Evolutionary conservation across 2,888 invertebrate genomes (phyloP).

Genomic region (Cyrtodaria siliqua): DNA sequence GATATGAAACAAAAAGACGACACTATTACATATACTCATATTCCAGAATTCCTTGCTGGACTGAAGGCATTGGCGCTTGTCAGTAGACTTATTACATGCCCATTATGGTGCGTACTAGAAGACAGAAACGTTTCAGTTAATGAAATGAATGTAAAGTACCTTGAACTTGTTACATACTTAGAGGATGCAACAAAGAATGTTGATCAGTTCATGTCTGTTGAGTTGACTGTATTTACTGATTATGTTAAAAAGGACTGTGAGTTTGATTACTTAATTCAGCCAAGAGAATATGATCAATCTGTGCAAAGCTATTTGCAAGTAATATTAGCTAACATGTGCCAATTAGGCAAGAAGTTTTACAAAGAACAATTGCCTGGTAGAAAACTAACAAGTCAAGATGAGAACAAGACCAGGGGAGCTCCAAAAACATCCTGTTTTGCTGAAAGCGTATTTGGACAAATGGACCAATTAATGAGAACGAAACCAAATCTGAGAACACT

Average conservation of each 20-base stretch:
- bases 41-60: constrained; percentile 51
- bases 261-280: constrained; percentile 15
- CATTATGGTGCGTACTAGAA: constrained; percentile 9
- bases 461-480: constrained; percentile 37
- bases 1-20: constrained; percentile 9
- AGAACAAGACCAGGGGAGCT: not conserved
- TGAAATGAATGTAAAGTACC: constrained; percentile 19
- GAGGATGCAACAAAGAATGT: constrained; percentile 21
- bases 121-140: not conserved
- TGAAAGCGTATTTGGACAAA: constrained; percentile 26
- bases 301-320: constrained; percentile 29
- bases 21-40: too few species aligned
- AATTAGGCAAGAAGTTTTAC: constrained; percentile 22
- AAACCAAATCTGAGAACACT: constrained; percentile 38
- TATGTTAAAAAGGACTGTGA: constrained; percentile 10
- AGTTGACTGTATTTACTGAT: constrained; percentile 6
- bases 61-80: constrained; percentile 63
- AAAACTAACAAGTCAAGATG: constrained; percentile 7
- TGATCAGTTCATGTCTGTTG: constrained; percentile 23
- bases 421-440: constrained; percentile 36
- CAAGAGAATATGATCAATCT: constrained; percentile 33
- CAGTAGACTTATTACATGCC: constrained; percentile 35
- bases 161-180: constrained; percentile 36
- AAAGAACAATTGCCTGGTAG: constrained; percentile 36
- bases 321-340: constrained; percentile 27